A percentile compares a stretch with the other conserved stretches of the same genome.
Evolutionary conservation across 92 coral and sea anemone genomes (phyloP).

Genomic region (Desmophyllum pertusum): DNA sequence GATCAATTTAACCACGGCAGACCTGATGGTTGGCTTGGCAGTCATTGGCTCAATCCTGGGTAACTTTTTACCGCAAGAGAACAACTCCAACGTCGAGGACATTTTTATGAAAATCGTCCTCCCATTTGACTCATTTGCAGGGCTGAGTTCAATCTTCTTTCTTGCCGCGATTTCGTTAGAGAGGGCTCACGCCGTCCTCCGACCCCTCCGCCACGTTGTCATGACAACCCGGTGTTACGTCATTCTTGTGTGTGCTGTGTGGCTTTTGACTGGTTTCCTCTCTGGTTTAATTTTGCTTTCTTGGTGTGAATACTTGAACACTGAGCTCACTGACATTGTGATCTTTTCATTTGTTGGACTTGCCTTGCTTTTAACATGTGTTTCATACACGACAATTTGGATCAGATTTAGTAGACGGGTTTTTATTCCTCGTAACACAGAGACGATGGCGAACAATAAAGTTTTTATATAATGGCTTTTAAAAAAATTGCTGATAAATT

Average conservation of each 20-base stretch:
- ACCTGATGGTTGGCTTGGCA: not conserved
- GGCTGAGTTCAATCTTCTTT: not conserved
- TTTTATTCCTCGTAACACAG: not conserved
- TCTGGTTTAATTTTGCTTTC: conserved; percentile 1
- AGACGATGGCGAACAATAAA: conserved; percentile 1
- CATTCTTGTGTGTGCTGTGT: not conserved
- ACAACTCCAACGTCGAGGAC: not conserved
- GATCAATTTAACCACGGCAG: conserved; percentile 5
- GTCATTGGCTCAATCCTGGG: not conserved
- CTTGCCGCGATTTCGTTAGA: conserved; percentile 22
- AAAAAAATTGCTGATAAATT: too few relatives aligned
- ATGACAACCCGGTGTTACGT: conserved; percentile 15
- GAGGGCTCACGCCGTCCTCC: not conserved
- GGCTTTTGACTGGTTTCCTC: conserved; percentile 2
- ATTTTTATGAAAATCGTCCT: not conserved
- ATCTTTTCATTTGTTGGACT: conserved; percentile 10
- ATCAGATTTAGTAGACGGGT: not conserved
- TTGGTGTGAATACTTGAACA: not conserved
- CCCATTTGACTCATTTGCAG: conserved; percentile 11
- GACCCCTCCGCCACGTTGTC: conserved; percentile 18
- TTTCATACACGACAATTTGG: conserved; percentile 20
- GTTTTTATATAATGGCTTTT: not conserved
- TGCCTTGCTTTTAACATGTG: conserved; percentile 16
- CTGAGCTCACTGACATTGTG: not conserved
- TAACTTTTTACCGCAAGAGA: not conserved